Evolutionary conservation across 1,140 invertebrate genomes (phyloP), one percentile per base, ranked within the genome.

Genomic region (Steinernema khuongi): DNA sequence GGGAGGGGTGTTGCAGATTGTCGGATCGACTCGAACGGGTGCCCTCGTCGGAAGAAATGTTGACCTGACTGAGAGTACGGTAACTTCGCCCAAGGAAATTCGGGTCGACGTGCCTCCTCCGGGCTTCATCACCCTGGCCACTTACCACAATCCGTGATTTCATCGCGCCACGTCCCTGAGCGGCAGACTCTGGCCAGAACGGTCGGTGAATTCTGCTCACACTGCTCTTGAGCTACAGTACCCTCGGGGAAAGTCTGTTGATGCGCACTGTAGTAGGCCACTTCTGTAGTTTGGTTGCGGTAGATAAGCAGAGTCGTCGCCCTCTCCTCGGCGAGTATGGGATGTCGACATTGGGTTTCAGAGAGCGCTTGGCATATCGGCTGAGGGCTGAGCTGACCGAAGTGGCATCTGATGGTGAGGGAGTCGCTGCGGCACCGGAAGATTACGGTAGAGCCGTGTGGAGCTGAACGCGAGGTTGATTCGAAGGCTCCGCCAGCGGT

Each of bases 211-310:
- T 26, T 22, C 7, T 60, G 11, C 2, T 60, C 50, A 26, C 50
- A 60, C 50, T 60, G 50, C 50, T 60, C 50, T 60, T 60, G 50
- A 4, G 50, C 50, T 60, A 60, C 50, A 60, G 50, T 60, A 60
- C 50, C 50, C 50, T 60, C 50, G 4, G 50, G 50, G 26, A n/a
- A 60, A 22, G 7, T 60, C 50, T 17, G 50, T 22, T 60, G 50
- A 22, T 17, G 2, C 7, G 2, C 22, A 22, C 26, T 26, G 19
- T 17, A 60, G 50, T 60, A 60, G 11, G 26, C 50, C 11, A 60
- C 50, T 60, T 60, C 50, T 11, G 50, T n/a, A 4, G 50, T 60
- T 22, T 60, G 50, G 19, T 60, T 60, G 26, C 50, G 14, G 50
- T 60, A 60, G 50, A 60, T 22, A 11, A 60, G 22, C 14, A 14